Percentiles rank a stretch among this genome's conserved stretches.
phyloP scores from a whole-genome alignment of 2,113 vertebrate species.

The Calidris pugnax region DNA sequence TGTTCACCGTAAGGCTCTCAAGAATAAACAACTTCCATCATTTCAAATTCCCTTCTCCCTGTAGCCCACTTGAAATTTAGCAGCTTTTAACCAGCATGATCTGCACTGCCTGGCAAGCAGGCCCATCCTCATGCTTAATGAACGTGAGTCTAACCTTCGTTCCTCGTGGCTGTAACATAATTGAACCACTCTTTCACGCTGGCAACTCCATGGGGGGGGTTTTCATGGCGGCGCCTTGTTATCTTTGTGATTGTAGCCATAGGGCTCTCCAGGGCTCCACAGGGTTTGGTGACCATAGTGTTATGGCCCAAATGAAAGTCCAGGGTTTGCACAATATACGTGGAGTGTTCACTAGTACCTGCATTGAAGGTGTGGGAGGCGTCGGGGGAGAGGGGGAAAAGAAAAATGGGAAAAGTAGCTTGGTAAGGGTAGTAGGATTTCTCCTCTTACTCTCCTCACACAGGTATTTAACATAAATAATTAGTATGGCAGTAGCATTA shows the following conservation, averaged over 20 bases:
- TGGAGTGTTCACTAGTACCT: conserved; percentile 94
- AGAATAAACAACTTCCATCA: background rate
- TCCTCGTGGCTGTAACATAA: conserved; percentile 96
- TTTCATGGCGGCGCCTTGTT: conserved; percentile 92
- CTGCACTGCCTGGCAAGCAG: background rate
- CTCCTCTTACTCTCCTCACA: background rate
- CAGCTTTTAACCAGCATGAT: background rate
- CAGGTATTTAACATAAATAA: background rate
- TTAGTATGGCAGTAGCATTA: background rate
- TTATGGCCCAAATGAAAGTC: conserved; percentile 98
- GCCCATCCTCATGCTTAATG: background rate
- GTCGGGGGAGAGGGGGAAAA: background rate
- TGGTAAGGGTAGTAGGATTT: background rate
- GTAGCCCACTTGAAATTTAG: background rate
- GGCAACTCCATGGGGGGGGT: conserved; percentile 95
- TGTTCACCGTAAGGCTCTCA: background rate
- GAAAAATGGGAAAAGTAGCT: background rate
- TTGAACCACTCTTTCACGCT: conserved; percentile 98
- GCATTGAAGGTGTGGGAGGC: background rate
- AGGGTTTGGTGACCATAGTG: conserved; percentile 98
- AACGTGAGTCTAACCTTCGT: conserved; percentile 82
- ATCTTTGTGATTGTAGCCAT: conserved; percentile 99
- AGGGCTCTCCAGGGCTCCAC: conserved; percentile 93
- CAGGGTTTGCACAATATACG: conserved; percentile 94
- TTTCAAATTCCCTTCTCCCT: background rate